Evolutionary conservation across 2,888 invertebrate species (phyloP).

Genomic region (Clivina fossor): DNA sequence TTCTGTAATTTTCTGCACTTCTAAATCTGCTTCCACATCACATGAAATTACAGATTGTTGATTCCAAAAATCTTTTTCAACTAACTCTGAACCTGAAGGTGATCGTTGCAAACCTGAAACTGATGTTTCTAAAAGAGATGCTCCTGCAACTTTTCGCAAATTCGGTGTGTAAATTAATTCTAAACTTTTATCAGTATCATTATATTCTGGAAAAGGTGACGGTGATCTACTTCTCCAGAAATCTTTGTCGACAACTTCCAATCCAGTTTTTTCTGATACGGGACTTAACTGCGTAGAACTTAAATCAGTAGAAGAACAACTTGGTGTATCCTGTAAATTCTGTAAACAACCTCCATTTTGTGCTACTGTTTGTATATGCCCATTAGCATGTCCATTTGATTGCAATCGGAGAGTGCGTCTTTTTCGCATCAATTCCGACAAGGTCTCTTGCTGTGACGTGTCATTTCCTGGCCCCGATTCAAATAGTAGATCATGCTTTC

Average conservation of each 20-base stretch:
- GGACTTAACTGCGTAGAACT: too few relatives aligned
- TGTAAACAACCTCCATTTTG: too few relatives aligned
- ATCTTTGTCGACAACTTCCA: conserved; percentile 15
- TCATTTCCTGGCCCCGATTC: conserved; percentile 13
- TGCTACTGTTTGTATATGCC: too few relatives aligned
- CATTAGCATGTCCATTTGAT: conserved; percentile 4
- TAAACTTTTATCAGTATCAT: conserved; percentile 6
- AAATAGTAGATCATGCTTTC: conserved; percentile 35
- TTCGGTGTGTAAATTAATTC: conserved; percentile 12
- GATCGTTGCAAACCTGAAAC: background rate
- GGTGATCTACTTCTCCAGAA: conserved; percentile 27
- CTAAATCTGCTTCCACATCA: conserved; percentile 2
- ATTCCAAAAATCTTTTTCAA: conserved; percentile 18
- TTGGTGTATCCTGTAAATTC: too few relatives aligned
- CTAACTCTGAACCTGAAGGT: conserved; percentile 1
- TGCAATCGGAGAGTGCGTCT: conserved; percentile 6
- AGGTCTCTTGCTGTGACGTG: conserved; percentile 8
- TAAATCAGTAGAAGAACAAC: too few relatives aligned
- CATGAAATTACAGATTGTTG: background rate
- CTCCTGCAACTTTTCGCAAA: background rate
- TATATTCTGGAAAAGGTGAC: conserved; percentile 34
- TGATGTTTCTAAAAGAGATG: conserved; percentile 3
- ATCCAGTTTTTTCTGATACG: conserved; percentile 1
- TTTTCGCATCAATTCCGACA: conserved; percentile 18
- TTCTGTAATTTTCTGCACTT: conserved; percentile 26